Conservation (phyloP, 1,140 invertebrate genomes). For the Steinernema feltiae region DNA sequence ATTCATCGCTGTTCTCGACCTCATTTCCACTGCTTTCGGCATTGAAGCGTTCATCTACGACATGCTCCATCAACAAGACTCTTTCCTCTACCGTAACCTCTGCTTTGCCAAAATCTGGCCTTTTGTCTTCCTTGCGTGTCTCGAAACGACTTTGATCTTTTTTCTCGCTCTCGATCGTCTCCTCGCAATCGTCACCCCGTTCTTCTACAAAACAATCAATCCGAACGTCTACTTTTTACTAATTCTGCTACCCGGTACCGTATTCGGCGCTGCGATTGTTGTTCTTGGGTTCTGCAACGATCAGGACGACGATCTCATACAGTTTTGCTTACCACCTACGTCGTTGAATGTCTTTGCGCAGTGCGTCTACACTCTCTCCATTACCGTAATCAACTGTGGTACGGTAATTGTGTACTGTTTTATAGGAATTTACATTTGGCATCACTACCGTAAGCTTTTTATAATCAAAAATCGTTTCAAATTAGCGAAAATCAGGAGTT, state of each 20-base stretch:
- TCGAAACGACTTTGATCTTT: not conserved
- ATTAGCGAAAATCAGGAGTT: not conserved
- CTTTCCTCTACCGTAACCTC: not conserved
- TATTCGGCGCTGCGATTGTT: not conserved
- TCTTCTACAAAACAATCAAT: not conserved
- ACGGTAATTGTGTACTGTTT: not conserved
- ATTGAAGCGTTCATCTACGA: constrained; percentile 1
- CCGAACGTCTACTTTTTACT: not conserved
- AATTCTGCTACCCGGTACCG: not conserved
- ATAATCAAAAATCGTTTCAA: not conserved
- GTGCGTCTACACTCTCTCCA: not conserved
- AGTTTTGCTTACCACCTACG: not conserved
- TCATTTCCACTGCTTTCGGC: not conserved
- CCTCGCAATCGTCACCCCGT: not conserved
- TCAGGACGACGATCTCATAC: not conserved
- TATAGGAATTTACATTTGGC: not conserved
- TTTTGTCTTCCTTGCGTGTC: not conserved
- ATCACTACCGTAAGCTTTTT: not conserved
- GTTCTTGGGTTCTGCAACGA: not conserved
- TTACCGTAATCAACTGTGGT: constrained; percentile 7
- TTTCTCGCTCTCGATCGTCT: not conserved
- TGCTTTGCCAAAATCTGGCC: not conserved
- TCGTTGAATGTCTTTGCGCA: not conserved
- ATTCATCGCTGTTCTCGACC: not conserved
- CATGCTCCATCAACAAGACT: not conserved